phyloP scores from a whole-genome alignment of 2,888 invertebrate genomes.

The Philopedon plagiatum region DNA sequence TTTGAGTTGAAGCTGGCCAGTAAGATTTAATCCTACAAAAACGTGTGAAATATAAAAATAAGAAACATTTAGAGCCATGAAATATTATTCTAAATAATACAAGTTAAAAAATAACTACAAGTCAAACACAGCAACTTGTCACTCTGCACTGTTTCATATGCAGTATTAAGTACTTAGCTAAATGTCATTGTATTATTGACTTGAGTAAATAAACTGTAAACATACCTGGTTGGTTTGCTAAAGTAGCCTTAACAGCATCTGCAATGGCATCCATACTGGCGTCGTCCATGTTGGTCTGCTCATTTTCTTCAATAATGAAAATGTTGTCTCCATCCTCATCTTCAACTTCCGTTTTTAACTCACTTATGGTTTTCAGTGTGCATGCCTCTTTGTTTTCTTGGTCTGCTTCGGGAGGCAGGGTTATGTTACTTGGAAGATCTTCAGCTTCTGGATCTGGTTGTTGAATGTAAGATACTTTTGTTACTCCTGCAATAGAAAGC shows the following conservation, averaged over 20 bases:
- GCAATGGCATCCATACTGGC: conserved; percentile 67
- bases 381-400: conserved; percentile 65
- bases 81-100: too few species aligned
- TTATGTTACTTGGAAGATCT: conserved; percentile 70
- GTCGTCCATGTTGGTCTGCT: conserved; percentile 61
- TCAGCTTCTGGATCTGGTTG: conserved; percentile 63
- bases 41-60: not conserved
- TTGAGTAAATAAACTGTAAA: not conserved
- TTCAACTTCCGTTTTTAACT: conserved; percentile 37
- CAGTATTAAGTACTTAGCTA: too few species aligned
- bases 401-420: conserved; percentile 66
- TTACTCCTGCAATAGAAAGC: conserved; percentile 58
- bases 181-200: too few species aligned
- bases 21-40: conserved; percentile 60
- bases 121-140: too few species aligned
- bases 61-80: not conserved
- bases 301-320: conserved; percentile 57
- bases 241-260: conserved; percentile 67
- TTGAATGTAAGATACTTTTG: conserved; percentile 66
- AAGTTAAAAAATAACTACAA: too few species aligned
- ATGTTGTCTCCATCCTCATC: conserved; percentile 33
- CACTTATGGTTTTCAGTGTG: conserved; percentile 59
- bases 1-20: conserved; percentile 66
- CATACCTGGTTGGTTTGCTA: conserved; percentile 64
- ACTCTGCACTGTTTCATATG: too few species aligned